phyloP scores from a whole-genome alignment of 2,797 vertebrate genomes.

The Girardinus metallicus region DNA sequence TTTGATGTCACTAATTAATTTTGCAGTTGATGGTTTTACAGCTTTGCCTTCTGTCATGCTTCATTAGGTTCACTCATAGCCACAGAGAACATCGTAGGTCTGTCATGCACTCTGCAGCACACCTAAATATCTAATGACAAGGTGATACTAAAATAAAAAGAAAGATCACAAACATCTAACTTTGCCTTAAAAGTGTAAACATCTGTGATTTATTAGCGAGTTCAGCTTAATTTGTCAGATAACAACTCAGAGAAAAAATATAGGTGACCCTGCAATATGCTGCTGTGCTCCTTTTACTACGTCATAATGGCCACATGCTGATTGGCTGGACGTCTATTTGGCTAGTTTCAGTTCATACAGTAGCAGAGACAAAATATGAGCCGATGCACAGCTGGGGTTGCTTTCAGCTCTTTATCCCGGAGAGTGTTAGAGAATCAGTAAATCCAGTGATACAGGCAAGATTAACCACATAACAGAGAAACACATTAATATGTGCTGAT shows the following conservation, averaged over 20 bases:
- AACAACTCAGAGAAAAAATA: slow-evolving; percentile 39
- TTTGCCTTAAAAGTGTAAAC: slow-evolving; percentile 13
- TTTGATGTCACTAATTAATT: slow-evolving; percentile 70
- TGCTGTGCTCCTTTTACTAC: slow-evolving; percentile 25
- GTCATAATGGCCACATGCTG: slow-evolving; percentile 43
- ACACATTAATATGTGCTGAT: slow-evolving; percentile 50
- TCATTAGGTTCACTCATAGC: slow-evolving; percentile 61
- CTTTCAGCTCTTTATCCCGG: slow-evolving; percentile 7
- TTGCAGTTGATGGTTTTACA: slow-evolving; percentile 73
- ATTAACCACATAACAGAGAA: slow-evolving; percentile 53
- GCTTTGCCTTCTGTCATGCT: slow-evolving; percentile 68
- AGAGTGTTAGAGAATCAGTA: slow-evolving; percentile 25
- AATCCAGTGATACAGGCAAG: slow-evolving; percentile 28
- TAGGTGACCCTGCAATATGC: slow-evolving; percentile 57
- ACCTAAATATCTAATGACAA: slow-evolving; percentile 32
- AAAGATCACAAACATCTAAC: background rate
- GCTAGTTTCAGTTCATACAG: slow-evolving; percentile 1
- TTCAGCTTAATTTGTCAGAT: slow-evolving; percentile 16
- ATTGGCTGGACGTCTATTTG: slow-evolving; percentile 28
- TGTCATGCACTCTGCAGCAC: slow-evolving; percentile 34
- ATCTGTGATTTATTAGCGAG: slow-evolving; percentile 1
- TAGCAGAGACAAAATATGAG: slow-evolving; percentile 6
- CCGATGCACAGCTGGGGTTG: background rate
- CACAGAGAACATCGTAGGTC: slow-evolving; percentile 42
- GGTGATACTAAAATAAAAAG: background rate